Evolutionary conservation across 2,797 vertebrate genomes (phyloP), one percentile per base, ranked within the genome.

Genomic region (Molossus molossus): DNA sequence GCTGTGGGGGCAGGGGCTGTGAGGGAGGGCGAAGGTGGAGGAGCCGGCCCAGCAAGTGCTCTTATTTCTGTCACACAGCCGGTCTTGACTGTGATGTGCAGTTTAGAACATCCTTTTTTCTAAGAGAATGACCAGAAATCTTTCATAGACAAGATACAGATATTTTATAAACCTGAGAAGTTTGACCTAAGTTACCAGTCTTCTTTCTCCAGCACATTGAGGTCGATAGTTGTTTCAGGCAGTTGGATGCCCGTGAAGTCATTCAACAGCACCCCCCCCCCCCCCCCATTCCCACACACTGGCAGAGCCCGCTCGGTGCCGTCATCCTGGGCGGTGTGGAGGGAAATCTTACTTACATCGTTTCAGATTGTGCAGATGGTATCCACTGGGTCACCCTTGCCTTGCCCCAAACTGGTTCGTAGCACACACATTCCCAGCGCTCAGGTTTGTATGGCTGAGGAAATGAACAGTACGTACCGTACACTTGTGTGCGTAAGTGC

Each of bases 391-490:
- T 45, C 40, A 45, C 40, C 77, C 55, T 67, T 9, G 21, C 60
- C 83, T 87, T 62, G 53, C 79, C 83, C n/a, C 29, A 4, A 67
- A 86, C n/a, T 75, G 69, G 90, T 37, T 89, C 93, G 75, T 94
- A 95, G 93, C 94, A 81, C 5, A 5, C 70, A 0, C 27, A 53
- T 89, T 92, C 95, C 69, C 95, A 25, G 82, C 91, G 62, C 98
- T 75, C 76, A 81, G 93, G 65, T 73, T 90, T 94, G 62, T 79
- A 33, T 75, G 87, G 95, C 96, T 96, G 93, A 96, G 95, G 95
- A 96, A 98, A 96, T 94, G 98, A 98, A 97, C 98, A 98, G 98
- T 97, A 88, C 97, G 88, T 75, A 64, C 97, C 87, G 92, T 96
- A 90, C 97, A 96, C 82, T 48, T 90, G 94, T 96, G 97, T 97